Base-by-base conservation (phyloP, 2,113 vertebrate genomes). In the Syngnathus typhle region DNA sequence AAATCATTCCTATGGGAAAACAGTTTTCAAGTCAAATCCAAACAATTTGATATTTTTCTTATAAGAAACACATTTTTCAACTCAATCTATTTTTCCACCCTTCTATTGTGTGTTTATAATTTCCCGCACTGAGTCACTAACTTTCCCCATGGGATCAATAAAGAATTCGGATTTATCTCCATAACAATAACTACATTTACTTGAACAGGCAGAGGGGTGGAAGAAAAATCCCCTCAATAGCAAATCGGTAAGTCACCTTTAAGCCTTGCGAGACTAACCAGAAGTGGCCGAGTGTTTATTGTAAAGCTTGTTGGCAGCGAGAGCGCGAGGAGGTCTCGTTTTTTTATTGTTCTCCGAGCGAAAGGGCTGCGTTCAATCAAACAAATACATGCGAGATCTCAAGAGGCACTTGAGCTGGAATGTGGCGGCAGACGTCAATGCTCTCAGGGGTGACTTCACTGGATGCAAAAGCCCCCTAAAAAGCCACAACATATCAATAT, bases 321-420 rank as follows among this genome's bases (percentile, higher is more conserved):
- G 36, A 60, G 37, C 37, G 18, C 8, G 59, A 60, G 37, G 37
- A 7, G 18, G 15, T 62, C 41, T 62, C 62, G 63, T 73, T 32
- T 23, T 23, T 81, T 81, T 81, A 79, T 85, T 79, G 69, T 69
- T 67, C 75, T 69, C 80, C 59, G 56, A 84, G 79, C 66, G 49
- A 79, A 73, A 78, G 81, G 81, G 70, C 84, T 85, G 74, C 8
- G 63, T 84, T 85, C 70, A 72, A 62, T 84, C 85, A 84, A 75
- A 83, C 74, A 77, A 78, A 60, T 37, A 11, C 64, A 43, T 55
- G 51, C 2, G 21, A 72, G 41, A 63, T 63, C 65, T 1, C 64
- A 12, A 39, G 47, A 70, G 46, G 74, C 71, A 68, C 81, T 80
- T n/a, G 49, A 74, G 64, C 47, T 58, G 70, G 77, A 81, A 82